Evolutionary conservation across 2,797 vertebrate species (phyloP).

Genomic region (Phrynocephalus vlangalii): DNA sequence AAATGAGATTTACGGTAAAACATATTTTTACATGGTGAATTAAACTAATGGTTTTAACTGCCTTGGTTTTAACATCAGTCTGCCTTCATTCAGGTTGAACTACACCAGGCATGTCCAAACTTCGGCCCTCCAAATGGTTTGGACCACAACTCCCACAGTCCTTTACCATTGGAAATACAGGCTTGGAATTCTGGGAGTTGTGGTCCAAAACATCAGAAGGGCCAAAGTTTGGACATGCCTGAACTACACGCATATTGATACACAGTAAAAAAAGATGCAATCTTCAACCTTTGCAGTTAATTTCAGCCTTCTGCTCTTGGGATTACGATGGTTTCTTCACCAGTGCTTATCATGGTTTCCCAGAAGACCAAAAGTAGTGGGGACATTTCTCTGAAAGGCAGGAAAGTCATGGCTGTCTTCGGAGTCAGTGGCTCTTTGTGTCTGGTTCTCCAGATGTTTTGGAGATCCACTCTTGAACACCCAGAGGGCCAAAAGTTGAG

Average conservation of each 20-base stretch:
- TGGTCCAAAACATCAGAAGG: too few species aligned
- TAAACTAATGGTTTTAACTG: conserved; percentile 7
- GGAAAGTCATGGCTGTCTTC: not conserved
- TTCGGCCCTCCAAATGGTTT: too few species aligned
- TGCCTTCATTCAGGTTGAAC: not conserved
- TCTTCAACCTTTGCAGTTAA: not conserved
- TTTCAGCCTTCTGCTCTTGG: not conserved
- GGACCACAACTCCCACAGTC: too few species aligned
- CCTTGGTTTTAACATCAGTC: not conserved
- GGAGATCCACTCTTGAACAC: too few species aligned
- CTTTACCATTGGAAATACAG: too few species aligned
- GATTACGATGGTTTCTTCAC: not conserved
- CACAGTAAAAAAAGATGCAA: not conserved
- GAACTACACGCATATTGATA: not conserved
- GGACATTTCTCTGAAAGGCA: not conserved
- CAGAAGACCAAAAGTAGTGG: not conserved
- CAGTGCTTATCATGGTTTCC: not conserved
- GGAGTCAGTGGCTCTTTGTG: not conserved
- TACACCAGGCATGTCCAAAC: too few species aligned
- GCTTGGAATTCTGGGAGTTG: too few species aligned
- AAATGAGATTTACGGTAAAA: not conserved
- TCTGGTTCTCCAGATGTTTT: not conserved
- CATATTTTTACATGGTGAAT: not conserved
- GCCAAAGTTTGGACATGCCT: not conserved
- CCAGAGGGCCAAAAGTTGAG: too few species aligned